Evolutionary conservation across 2,888 invertebrate species (phyloP).

Genomic region (Tenthredo livida): DNA sequence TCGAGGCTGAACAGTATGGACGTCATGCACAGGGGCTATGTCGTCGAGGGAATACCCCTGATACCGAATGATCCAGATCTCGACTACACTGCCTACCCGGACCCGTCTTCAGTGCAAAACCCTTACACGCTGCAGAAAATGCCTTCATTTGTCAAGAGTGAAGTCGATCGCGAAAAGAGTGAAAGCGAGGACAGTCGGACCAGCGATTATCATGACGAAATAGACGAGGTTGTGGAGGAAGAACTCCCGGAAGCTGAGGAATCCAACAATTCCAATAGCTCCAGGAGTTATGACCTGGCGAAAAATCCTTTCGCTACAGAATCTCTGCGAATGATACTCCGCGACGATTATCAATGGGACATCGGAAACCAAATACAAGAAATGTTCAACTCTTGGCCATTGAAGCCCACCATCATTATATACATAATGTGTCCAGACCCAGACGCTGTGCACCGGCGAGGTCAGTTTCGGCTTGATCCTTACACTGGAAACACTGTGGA

Average conservation of each 20-base stretch:
- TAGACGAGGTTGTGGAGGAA: constrained; percentile 59
- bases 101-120: constrained; percentile 76
- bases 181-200: constrained; percentile 61
- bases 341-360: constrained; percentile 54
- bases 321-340: constrained; percentile 1
- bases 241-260: constrained; percentile 65
- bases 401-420: constrained; percentile 80
- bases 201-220: constrained; percentile 68
- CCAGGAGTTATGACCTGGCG: constrained; percentile 20
- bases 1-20: constrained; percentile 79
- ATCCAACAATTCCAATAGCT: constrained; percentile 31
- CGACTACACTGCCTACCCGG: constrained; percentile 65
- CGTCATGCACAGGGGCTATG: constrained; percentile 82
- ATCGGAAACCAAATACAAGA: constrained; percentile 63
- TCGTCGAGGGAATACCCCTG: constrained; percentile 84
- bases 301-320: constrained; percentile 36
- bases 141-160: background rate
- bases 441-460: constrained; percentile 79
- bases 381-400: constrained; percentile 69
- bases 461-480: constrained; percentile 71
- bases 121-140: constrained; percentile 63
- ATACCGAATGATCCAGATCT: constrained; percentile 78
- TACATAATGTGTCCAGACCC: constrained; percentile 80
- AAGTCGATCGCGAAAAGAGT: background rate
- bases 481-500: constrained; percentile 66